phyloP scores from a whole-genome alignment of 2,113 vertebrate species.

The Ancistrus triradiatus region DNA sequence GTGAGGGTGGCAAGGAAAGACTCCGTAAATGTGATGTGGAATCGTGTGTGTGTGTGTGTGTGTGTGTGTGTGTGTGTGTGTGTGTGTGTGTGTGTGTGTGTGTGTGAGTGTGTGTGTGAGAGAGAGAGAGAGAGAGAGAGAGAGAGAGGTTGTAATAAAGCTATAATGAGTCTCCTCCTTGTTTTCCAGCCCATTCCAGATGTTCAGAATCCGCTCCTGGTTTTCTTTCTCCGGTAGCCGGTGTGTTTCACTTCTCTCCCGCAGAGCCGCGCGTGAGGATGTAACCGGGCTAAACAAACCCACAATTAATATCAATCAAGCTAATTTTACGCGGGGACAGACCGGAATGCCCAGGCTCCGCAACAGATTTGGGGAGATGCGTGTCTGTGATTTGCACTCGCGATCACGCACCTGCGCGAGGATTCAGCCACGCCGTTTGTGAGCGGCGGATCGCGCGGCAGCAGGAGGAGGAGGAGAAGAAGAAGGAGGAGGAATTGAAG shows the following conservation, averaged over 20 bases:
- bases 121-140: no score
- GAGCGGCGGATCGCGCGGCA: neutral
- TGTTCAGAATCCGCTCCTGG: slow-evolving; percentile 59
- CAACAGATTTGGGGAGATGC: no score
- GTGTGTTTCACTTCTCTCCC: slow-evolving; percentile 46
- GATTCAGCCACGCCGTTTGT: neutral
- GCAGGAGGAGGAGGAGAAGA: neutral
- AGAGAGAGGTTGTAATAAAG: no score
- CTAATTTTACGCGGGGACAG: neutral
- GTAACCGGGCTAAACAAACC: slow-evolving; percentile 57
- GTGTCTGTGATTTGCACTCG: neutral
- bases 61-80: no score
- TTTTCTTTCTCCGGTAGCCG: slow-evolving; percentile 60
- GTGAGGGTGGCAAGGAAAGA: no score
- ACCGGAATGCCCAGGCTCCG: no score
- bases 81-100: neutral
- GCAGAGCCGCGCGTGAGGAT: slow-evolving; percentile 73
- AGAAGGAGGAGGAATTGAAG: neutral
- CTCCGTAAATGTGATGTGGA: no score
- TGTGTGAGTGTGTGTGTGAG: neutral
- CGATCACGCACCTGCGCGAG: neutral
- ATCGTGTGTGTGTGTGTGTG: no score
- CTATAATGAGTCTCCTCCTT: neutral
- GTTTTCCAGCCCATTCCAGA: neutral
- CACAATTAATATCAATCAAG: slow-evolving; percentile 48